Evolutionary conservation across 2,888 invertebrate genomes (phyloP), one percentile per base, ranked within the genome.

Genomic region (Mayetiola destructor): DNA sequence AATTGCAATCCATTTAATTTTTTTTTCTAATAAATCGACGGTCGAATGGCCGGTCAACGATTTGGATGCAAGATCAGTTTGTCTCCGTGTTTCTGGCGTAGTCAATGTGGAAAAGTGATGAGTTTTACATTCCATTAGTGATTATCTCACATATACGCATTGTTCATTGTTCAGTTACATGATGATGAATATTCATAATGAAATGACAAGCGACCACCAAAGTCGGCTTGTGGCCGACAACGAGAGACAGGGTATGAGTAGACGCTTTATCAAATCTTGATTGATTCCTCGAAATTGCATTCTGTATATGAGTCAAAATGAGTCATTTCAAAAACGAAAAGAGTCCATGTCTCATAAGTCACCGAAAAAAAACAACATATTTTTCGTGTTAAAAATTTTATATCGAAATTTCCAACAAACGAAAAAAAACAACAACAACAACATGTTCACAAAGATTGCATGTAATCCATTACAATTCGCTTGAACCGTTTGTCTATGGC

Each of bases 1-100:
- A 48, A 48, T 48, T 48, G 48, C 48, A 48, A 48, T 48, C 48
- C 48, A 48, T 48, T 48, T 48, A 48, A 48, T 27, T 27, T 48
- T 48, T n/a, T n/a, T n/a, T 48, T 27, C 27, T 48, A 48, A 48
- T 48, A 48, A 48, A 48, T 27, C 27, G 48, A n/a, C 48, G n/a
- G 27, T n/a, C n/a, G n/a, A n/a, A n/a, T n/a, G n/a, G n/a, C n/a
- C n/a, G n/a, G n/a, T n/a, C n/a, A n/a, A n/a, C n/a, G n/a, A n/a
- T n/a, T n/a, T n/a, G n/a, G n/a, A n/a, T n/a, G n/a, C n/a, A n/a
- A n/a, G n/a, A n/a, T n/a, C n/a, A n/a, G n/a, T n/a, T n/a, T n/a
- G n/a, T n/a, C n/a, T n/a, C n/a, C n/a, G n/a, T n/a, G n/a, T n/a
- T n/a, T n/a, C n/a, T n/a, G n/a, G n/a, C n/a, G n/a, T n/a, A n/a